phyloP scores from a whole-genome alignment of 2,888 invertebrate genomes.

The Aethes cnicana region DNA sequence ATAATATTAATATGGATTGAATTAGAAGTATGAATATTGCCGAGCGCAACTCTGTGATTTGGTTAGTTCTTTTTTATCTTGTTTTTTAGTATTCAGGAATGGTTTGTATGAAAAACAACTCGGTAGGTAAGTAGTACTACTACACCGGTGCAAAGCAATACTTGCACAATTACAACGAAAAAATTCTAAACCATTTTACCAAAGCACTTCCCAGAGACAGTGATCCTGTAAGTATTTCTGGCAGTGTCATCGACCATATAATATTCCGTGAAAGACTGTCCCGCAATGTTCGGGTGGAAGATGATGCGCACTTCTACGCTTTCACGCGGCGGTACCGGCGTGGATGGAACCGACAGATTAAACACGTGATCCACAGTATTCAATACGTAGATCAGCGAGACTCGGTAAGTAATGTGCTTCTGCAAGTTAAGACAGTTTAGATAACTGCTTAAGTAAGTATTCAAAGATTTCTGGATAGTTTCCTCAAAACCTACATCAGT shows the following conservation, averaged over 20 bases:
- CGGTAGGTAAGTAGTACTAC: no score
- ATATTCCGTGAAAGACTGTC: conserved; percentile 71
- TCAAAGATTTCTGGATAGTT: no score
- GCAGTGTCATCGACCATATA: conserved; percentile 63
- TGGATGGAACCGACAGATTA: conserved; percentile 54
- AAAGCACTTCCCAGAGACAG: conserved; percentile 64
- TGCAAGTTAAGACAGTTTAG: conserved; percentile 41
- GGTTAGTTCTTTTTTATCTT: neutral
- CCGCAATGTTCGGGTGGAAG: conserved; percentile 61
- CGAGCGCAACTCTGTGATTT: neutral
- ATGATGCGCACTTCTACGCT: conserved; percentile 51
- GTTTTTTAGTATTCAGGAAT: no score
- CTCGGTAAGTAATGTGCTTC: conserved; percentile 56
- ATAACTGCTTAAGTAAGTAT: no score
- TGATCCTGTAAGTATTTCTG: conserved; percentile 59
- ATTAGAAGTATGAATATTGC: no score
- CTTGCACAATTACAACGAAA: no score
- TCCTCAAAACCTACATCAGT: conserved; percentile 46
- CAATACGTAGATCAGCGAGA: conserved; percentile 60
- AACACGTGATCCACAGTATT: conserved; percentile 70
- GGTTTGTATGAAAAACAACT: no score
- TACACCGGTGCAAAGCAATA: no score
- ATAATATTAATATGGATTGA: no score
- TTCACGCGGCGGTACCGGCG: conserved; percentile 52
- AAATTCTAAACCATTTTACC: no score